Evolutionary conservation across 2,113 vertebrate species (phyloP).

Genomic region (Onychostruthus taczanowskii): DNA sequence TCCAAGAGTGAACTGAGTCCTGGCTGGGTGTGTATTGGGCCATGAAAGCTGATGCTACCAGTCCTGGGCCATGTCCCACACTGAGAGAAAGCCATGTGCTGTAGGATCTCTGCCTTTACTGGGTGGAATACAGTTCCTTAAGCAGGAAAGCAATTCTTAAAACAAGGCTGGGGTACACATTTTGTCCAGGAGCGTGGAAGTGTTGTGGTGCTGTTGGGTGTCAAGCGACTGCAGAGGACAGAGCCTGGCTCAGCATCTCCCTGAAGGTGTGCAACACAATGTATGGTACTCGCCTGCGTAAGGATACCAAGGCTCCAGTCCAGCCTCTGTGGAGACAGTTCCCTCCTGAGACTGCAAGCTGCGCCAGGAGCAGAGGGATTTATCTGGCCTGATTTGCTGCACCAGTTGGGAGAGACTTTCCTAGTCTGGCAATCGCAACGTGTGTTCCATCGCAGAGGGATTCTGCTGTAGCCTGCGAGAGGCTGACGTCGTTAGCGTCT

Average conservation of each 20-base stretch:
- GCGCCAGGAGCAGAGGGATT: conserved; percentile 1
- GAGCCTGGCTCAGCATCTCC: conserved; percentile 25
- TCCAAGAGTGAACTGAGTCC: conserved; percentile 43
- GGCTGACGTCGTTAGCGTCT: background rate
- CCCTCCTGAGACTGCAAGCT: background rate
- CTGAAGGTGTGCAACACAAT: background rate
- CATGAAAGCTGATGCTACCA: background rate
- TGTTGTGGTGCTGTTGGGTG: background rate
- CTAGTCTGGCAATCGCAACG: background rate
- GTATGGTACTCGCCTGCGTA: conserved; percentile 1
- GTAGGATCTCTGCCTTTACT: conserved; percentile 20
- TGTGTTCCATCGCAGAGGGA: background rate
- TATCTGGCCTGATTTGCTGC: conserved; percentile 5
- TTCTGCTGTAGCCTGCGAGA: background rate
- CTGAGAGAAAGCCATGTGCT: conserved; percentile 41
- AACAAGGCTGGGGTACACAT: background rate
- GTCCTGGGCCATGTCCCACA: background rate
- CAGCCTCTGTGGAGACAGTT: background rate
- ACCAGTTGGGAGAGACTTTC: conserved; percentile 38
- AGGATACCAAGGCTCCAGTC: background rate
- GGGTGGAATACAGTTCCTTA: conserved; percentile 7
- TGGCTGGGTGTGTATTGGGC: conserved; percentile 3
- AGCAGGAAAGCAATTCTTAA: conserved; percentile 12
- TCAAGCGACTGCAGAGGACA: background rate
- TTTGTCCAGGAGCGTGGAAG: background rate